These are phyloP conservation scores for Chaetodon trifasciatus DNA, from an alignment of 2,797 vertebrate species.

Conservation along the genomic window DNA sequence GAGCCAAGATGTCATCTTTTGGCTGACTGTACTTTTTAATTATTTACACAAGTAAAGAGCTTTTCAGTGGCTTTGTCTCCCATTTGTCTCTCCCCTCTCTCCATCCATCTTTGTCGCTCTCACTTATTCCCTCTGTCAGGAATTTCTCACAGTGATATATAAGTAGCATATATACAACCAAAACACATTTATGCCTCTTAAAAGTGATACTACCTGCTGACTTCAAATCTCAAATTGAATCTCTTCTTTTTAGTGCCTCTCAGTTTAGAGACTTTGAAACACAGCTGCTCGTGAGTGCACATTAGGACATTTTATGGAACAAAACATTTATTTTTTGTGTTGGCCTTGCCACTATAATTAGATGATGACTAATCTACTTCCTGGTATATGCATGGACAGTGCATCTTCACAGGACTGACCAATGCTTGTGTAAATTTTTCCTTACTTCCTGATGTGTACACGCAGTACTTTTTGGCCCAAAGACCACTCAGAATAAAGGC, in stretches of 20 bases:
- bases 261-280: neutral
- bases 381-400: neutral
- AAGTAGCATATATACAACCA: slow-evolving; percentile 1
- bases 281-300: neutral
- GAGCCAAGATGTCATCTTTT: slow-evolving; percentile 62
- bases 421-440: neutral
- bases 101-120: slow-evolving; percentile 21
- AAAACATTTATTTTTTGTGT: neutral
- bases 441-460: slow-evolving; percentile 11
- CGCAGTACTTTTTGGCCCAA: neutral
- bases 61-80: slow-evolving; percentile 46
- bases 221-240: neutral
- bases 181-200: neutral
- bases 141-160: slow-evolving; percentile 6
- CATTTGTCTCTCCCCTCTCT: slow-evolving; percentile 20
- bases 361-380: slow-evolving; percentile 33
- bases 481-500: neutral
- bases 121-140: slow-evolving; percentile 15
- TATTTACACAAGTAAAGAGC: slow-evolving; percentile 68
- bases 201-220: neutral
- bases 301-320: neutral
- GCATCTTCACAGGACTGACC: neutral
- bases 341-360: neutral
- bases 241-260: neutral
- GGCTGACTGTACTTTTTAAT: slow-evolving; percentile 64